Evolutionary conservation across 1,140 invertebrate genomes (phyloP).

Genomic region (Ostrea edulis): DNA sequence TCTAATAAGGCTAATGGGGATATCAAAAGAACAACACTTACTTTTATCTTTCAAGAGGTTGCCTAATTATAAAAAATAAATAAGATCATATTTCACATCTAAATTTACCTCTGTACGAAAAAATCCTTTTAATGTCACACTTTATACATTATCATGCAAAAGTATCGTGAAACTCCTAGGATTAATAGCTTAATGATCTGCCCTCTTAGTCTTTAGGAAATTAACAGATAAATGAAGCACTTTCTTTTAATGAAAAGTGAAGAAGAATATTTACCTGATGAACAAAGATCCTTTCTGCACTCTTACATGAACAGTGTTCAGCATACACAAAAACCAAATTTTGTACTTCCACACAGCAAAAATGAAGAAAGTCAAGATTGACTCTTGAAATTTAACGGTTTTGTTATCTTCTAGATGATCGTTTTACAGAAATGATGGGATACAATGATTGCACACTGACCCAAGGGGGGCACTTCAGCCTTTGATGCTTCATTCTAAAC

Average conservation of each 20-base stretch:
- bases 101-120: neutral
- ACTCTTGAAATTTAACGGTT: slow-evolving; percentile 12
- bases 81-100: slow-evolving; percentile 19
- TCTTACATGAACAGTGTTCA: neutral
- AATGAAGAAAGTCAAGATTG: neutral
- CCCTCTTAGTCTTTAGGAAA: neutral
- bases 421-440: neutral
- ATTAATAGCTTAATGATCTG: slow-evolving; percentile 29
- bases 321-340: neutral
- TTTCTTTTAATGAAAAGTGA: slow-evolving; percentile 16
- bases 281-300: neutral
- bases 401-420: neutral
- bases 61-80: slow-evolving; percentile 33
- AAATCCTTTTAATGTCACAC: slow-evolving; percentile 18
- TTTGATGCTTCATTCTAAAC: slow-evolving; percentile 37
- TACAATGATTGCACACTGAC: neutral
- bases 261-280: slow-evolving; percentile 12
- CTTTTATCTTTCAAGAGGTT: slow-evolving; percentile 4
- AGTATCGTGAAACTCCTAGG: neutral
- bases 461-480: neutral
- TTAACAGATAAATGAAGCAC: slow-evolving; percentile 33
- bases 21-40: slow-evolving; percentile 9
- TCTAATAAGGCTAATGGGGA: slow-evolving; percentile 1
- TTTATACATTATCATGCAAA: slow-evolving; percentile 26
- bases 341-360: neutral